These are phyloP conservation scores for Xanthorhoe spadicearia DNA, from an alignment of 2,888 invertebrate species.

Conservation along the genomic window DNA sequence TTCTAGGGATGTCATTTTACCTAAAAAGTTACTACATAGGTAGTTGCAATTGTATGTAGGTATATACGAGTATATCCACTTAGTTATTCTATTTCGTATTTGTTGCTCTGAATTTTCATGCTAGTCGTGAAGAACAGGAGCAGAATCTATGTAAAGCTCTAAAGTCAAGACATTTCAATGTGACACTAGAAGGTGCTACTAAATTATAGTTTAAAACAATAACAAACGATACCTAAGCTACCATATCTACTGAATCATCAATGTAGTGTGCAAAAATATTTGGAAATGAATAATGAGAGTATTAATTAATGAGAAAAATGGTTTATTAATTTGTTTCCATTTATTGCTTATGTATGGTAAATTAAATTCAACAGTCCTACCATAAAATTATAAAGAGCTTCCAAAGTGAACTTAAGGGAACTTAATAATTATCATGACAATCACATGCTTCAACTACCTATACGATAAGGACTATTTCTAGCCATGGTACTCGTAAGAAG, in stretches of 20 bases:
- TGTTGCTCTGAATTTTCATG: no score
- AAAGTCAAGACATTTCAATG: no score
- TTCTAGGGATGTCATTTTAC: not conserved
- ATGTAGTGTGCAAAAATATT: not conserved
- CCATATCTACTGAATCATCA: not conserved
- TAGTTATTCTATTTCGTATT: no score
- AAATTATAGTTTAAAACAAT: no score
- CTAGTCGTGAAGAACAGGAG: no score
- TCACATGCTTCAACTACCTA: not conserved
- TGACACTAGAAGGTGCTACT: no score
- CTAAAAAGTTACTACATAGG: no score
- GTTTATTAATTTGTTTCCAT: slow-evolving; percentile 11
- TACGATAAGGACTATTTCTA: not conserved
- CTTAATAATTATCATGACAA: not conserved
- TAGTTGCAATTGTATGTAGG: no score
- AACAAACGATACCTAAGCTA: no score
- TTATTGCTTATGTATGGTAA: not conserved
- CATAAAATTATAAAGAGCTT: not conserved
- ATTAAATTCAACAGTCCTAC: not conserved
- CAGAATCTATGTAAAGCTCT: no score
- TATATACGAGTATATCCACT: no score
- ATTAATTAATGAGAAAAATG: slow-evolving; percentile 1
- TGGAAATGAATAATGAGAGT: not conserved
- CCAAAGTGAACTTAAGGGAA: not conserved
- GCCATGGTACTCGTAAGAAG: not conserved